A percentile compares a stretch with the other conserved stretches of the same genome.
Conservation (phyloP, 2,888 invertebrate species). For the Muscina levida region DNA sequence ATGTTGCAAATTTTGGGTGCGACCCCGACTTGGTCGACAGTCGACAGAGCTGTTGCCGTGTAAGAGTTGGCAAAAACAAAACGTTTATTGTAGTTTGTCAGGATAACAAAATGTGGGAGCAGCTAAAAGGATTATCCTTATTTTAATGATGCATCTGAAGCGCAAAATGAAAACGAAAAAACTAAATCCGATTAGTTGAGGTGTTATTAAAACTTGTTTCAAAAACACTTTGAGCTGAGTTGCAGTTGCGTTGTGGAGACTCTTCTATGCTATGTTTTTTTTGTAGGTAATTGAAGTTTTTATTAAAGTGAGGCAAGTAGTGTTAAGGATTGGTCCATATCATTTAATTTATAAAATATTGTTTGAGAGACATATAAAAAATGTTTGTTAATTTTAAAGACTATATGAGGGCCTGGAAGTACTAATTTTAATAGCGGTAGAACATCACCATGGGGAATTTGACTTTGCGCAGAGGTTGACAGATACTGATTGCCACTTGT, state of each 20-base stretch:
- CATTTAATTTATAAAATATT: no score
- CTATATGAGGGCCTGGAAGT: no score
- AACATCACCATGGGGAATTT: no score
- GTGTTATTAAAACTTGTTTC: conserved; percentile 8
- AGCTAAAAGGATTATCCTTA: conserved; percentile 63
- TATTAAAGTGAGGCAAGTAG: no score
- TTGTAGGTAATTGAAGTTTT: neutral
- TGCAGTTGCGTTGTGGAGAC: neutral
- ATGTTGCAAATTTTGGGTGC: conserved; percentile 51
- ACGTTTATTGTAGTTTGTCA: conserved; percentile 42
- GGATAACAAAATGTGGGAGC: conserved; percentile 58
- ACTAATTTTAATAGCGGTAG: no score
- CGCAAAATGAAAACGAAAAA: neutral
- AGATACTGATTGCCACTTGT: no score
- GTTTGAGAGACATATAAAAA: no score
- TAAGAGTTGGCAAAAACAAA: neutral
- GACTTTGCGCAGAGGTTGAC: no score
- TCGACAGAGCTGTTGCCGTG: conserved; percentile 1
- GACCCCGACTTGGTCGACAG: conserved; percentile 59
- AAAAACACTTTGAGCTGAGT: neutral
- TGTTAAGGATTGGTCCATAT: no score
- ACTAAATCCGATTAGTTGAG: conserved; percentile 32
- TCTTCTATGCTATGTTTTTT: no score
- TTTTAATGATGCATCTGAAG: conserved; percentile 31
- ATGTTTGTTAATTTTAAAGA: no score